phyloP scores from a whole-genome alignment of 1,140 invertebrate genomes.

The Drosophila orena region DNA sequence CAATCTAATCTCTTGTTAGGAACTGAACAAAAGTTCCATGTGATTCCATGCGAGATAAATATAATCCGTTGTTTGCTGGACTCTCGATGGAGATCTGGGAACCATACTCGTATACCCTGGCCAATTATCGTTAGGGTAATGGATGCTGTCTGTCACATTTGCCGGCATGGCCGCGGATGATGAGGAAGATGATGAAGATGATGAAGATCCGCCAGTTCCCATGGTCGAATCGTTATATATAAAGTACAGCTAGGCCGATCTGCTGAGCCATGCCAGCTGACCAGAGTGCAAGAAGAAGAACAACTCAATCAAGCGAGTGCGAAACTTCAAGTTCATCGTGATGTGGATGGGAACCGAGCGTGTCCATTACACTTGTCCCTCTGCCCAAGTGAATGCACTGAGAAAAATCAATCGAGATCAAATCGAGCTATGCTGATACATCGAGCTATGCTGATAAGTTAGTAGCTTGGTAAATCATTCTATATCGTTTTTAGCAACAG shows the following conservation, averaged over 20 bases:
- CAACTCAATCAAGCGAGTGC: conserved; percentile 77
- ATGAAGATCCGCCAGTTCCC: conserved; percentile 44
- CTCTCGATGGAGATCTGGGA: conserved; percentile 6
- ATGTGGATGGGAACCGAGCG: conserved; percentile 62
- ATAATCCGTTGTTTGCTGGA: conserved; percentile 8
- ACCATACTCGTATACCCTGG: conserved; percentile 8
- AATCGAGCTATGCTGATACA: too few species aligned
- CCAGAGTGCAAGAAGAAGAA: conserved; percentile 53
- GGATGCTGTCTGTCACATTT: conserved; percentile 50
- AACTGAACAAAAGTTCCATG: too few species aligned
- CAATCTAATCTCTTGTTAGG: too few species aligned
- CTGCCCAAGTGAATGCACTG: background rate
- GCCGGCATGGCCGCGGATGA: conserved; percentile 31
- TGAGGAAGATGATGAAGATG: conserved; percentile 31
- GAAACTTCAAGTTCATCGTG: conserved; percentile 41
- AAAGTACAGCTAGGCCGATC: conserved; percentile 78
- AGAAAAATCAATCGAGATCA: background rate
- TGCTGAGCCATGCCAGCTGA: conserved; percentile 58
- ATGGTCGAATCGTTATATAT: conserved; percentile 59
- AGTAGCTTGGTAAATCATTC: background rate
- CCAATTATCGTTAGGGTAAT: conserved; percentile 51
- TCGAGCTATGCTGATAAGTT: too few species aligned
- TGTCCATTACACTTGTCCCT: conserved; percentile 60
- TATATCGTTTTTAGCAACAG: too few species aligned
- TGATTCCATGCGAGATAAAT: too few species aligned